These are phyloP conservation scores for Thalpophila matura DNA, from an alignment of 2,888 invertebrate genomes.

Conservation along the genomic window DNA sequence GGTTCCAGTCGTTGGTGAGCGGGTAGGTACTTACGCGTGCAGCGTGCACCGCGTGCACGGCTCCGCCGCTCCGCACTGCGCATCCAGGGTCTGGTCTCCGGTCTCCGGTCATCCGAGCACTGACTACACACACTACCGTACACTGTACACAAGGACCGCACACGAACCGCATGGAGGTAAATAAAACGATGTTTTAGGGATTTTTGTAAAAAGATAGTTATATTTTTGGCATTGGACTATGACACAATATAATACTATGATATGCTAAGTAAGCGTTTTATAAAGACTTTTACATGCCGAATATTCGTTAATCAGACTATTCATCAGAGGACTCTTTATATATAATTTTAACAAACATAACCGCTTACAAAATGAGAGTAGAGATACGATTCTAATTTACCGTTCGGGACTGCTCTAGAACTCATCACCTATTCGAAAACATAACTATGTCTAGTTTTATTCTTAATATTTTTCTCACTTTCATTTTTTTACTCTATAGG, in stretches of 20 bases:
- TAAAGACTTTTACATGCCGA: slow-evolving; percentile 91
- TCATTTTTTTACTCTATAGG: slow-evolving; percentile 89
- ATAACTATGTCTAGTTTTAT: slow-evolving; percentile 89
- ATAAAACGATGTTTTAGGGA: slow-evolving; percentile 88
- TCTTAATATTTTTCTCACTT: slow-evolving; percentile 90
- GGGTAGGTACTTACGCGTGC: slow-evolving; percentile 54
- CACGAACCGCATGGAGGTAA: slow-evolving; percentile 75
- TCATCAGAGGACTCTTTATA: slow-evolving; percentile 90
- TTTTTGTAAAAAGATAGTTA: slow-evolving; percentile 91
- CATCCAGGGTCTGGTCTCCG: slow-evolving; percentile 47
- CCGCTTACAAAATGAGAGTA: slow-evolving; percentile 89
- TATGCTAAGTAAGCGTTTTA: slow-evolving; percentile 91
- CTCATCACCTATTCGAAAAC: slow-evolving; percentile 87
- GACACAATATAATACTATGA: slow-evolving; percentile 91
- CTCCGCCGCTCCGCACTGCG: slow-evolving; percentile 37
- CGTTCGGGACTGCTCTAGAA: slow-evolving; percentile 84
- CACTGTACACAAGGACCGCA: slow-evolving; percentile 56
- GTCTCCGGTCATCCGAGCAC: slow-evolving; percentile 50
- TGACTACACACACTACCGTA: slow-evolving; percentile 58
- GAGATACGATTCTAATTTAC: slow-evolving; percentile 82
- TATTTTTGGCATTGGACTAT: slow-evolving; percentile 91
- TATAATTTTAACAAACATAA: slow-evolving; percentile 90
- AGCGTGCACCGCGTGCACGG: slow-evolving; percentile 16
- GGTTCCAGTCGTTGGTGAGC: slow-evolving; percentile 36
- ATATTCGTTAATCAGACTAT: slow-evolving; percentile 91